Percentiles rank a stretch among this genome's conserved stretches.
Conservation (phyloP, 2,113 vertebrate species). For the Ovibos moschatus region DNA sequence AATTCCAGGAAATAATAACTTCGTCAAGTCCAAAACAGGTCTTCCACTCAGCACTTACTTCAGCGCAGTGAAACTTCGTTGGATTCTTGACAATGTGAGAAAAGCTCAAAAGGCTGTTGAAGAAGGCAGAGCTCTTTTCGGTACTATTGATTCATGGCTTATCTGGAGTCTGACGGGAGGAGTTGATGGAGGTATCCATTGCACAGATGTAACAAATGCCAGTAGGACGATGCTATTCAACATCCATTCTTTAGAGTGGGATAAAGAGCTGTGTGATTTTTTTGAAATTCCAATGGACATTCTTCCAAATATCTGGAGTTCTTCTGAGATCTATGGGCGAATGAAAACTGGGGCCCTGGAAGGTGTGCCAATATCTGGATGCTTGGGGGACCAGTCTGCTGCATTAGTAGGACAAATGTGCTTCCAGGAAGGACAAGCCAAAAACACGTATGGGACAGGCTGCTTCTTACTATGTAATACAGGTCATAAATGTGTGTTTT, state of each 20-base stretch:
- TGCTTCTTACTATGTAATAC: slow-evolving; percentile 95
- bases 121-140: slow-evolving; percentile 89
- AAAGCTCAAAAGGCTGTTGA: slow-evolving; percentile 84
- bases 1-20: slow-evolving; percentile 91
- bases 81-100: slow-evolving; percentile 94
- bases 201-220: slow-evolving; percentile 96
- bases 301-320: slow-evolving; percentile 91
- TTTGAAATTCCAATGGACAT: slow-evolving; percentile 95
- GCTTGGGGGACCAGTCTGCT: slow-evolving; percentile 95
- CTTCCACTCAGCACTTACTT: slow-evolving; percentile 98
- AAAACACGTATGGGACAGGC: slow-evolving; percentile 97
- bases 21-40: slow-evolving; percentile 93
- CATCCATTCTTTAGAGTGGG: slow-evolving; percentile 94
- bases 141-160: slow-evolving; percentile 96
- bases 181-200: slow-evolving; percentile 88
- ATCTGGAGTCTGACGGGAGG: slow-evolving; percentile 97
- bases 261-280: slow-evolving; percentile 94
- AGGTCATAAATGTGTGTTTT: slow-evolving; percentile 92
- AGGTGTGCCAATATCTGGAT: slow-evolving; percentile 94
- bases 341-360: slow-evolving; percentile 87
- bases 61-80: slow-evolving; percentile 95
- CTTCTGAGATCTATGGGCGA: slow-evolving; percentile 95
- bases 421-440: slow-evolving; percentile 93
- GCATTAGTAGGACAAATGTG: slow-evolving; percentile 98
- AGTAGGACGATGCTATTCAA: slow-evolving; percentile 98